Evolutionary conservation across 64 coral and sea anemone species (phyloP).

Genomic region (Astreopora myriophthalma): DNA sequence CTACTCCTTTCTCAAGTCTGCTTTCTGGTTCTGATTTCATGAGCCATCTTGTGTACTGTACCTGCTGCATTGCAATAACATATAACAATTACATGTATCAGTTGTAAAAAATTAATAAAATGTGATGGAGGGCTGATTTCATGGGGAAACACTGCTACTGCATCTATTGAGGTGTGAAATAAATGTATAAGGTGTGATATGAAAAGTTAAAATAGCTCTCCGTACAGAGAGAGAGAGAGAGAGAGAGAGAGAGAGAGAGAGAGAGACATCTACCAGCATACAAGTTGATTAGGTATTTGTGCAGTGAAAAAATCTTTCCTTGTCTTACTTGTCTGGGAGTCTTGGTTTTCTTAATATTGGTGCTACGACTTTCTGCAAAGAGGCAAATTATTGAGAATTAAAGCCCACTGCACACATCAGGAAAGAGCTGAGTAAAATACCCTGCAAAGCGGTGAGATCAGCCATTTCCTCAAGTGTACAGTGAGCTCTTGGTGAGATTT

Average conservation of each 20-base stretch:
- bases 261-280: not conserved
- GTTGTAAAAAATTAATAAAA: too few relatives aligned
- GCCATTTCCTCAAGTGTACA: too few relatives aligned
- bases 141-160: not conserved
- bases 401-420: not conserved
- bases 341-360: not conserved
- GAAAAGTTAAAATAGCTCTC: too few relatives aligned
- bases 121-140: not conserved
- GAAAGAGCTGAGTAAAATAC: too few relatives aligned
- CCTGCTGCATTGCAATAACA: not conserved
- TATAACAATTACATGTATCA: not conserved
- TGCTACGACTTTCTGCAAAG: not conserved
- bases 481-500: too few relatives aligned
- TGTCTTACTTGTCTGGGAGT: not conserved
- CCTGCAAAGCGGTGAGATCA: too few relatives aligned
- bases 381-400: not conserved
- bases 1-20: constrained; percentile 87
- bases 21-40: constrained; percentile 99
- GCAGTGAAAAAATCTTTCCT: not conserved
- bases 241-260: too few relatives aligned
- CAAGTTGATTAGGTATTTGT: not conserved
- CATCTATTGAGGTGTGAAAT: too few relatives aligned
- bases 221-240: too few relatives aligned
- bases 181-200: too few relatives aligned
- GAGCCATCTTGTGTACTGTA: constrained; percentile 82